These are phyloP conservation scores for Aromia moschata DNA, from an alignment of 2,888 invertebrate genomes.

Conservation along the genomic window DNA sequence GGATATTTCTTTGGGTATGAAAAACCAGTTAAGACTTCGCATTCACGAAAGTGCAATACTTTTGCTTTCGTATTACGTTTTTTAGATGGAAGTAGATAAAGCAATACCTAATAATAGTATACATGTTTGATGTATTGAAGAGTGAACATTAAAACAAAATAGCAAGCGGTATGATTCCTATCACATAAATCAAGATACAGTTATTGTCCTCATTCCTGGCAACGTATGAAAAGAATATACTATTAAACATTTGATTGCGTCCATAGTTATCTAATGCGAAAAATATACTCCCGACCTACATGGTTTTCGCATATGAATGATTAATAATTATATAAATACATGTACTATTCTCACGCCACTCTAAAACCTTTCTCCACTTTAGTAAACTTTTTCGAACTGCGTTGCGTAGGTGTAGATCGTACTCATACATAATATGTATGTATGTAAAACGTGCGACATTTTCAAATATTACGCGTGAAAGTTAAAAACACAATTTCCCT, in stretches of 20 bases:
- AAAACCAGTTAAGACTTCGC: too few species aligned
- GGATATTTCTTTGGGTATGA: too few species aligned
- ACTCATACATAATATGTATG: neutral
- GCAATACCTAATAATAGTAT: neutral
- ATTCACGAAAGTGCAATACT: too few species aligned
- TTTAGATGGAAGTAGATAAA: neutral
- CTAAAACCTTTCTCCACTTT: constrained; percentile 11
- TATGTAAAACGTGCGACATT: neutral
- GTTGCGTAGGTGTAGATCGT: neutral
- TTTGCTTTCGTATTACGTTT: too few species aligned
- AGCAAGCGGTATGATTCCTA: too few species aligned
- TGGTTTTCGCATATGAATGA: neutral
- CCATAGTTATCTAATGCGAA: neutral
- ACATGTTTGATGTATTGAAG: neutral
- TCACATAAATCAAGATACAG: neutral
- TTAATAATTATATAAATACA: too few species aligned
- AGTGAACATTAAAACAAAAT: neutral
- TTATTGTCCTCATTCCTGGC: neutral
- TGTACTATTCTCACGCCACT: neutral
- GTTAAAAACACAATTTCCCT: neutral
- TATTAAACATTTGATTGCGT: neutral
- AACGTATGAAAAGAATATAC: neutral
- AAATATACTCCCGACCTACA: constrained; percentile 4
- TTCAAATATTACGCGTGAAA: neutral
- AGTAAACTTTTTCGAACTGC: constrained; percentile 4